These are phyloP conservation scores for Zelleria hepariella DNA, from an alignment of 2,888 invertebrate species.

Conservation along the genomic window DNA sequence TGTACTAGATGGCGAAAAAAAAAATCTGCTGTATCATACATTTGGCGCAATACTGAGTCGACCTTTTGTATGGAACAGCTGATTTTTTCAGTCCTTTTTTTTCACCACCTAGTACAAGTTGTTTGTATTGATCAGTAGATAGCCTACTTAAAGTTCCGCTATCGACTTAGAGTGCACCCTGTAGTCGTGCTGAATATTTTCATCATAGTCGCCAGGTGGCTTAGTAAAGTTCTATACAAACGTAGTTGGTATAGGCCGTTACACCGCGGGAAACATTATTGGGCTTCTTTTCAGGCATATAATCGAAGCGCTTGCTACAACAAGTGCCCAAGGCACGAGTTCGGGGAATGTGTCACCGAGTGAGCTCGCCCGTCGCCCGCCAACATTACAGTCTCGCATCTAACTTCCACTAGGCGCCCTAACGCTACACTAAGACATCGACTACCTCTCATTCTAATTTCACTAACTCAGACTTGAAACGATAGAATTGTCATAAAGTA, in stretches of 20 bases:
- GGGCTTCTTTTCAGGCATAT: slow-evolving; percentile 10
- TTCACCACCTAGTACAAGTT: too few relatives aligned
- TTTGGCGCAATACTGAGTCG: too few relatives aligned
- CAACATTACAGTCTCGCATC: slow-evolving; percentile 10
- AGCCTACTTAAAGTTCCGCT: too few relatives aligned
- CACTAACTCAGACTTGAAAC: slow-evolving; percentile 46
- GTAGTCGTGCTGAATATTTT: too few relatives aligned
- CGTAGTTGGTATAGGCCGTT: slow-evolving; percentile 14
- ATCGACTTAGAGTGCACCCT: too few relatives aligned
- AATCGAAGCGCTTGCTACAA: not conserved
- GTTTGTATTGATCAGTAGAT: too few relatives aligned
- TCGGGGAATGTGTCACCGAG: slow-evolving; percentile 25
- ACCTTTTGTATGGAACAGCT: too few relatives aligned
- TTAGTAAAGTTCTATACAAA: too few relatives aligned
- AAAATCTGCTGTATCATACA: too few relatives aligned
- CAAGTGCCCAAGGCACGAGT: slow-evolving; percentile 4
- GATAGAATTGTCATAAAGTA: slow-evolving; percentile 47
- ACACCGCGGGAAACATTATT: slow-evolving; percentile 17
- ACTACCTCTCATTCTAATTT: slow-evolving; percentile 27
- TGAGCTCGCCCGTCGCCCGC: slow-evolving; percentile 16
- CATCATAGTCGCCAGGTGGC: too few relatives aligned
- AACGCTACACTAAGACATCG: slow-evolving; percentile 12
- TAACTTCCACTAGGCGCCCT: slow-evolving; percentile 1
- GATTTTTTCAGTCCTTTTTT: too few relatives aligned
- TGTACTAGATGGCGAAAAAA: too few relatives aligned